Conservation (phyloP, 2,113 vertebrate genomes). For the Anoplopoma fimbria region DNA sequence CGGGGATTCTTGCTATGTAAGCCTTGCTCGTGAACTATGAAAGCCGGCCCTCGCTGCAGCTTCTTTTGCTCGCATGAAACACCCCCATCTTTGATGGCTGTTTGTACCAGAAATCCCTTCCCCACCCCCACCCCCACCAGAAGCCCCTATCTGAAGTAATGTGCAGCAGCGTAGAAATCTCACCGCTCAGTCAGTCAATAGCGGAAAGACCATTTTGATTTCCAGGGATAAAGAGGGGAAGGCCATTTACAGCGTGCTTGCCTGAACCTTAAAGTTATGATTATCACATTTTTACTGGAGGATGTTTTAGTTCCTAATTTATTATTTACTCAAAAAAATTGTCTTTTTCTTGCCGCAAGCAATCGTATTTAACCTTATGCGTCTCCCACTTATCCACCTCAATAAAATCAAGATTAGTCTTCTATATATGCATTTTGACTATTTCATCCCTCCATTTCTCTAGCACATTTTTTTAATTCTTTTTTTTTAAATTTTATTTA, state of each 20-base stretch:
- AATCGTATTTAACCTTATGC: not conserved
- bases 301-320: slow-evolving; percentile 12
- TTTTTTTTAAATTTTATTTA: not conserved
- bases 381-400: not conserved
- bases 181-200: slow-evolving; percentile 49
- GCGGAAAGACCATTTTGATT: slow-evolving; percentile 62
- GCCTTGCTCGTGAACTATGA: slow-evolving; percentile 50
- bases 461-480: too few relatives aligned
- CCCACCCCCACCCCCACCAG: slow-evolving; percentile 14
- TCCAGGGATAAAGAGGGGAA: slow-evolving; percentile 46
- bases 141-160: slow-evolving; percentile 57
- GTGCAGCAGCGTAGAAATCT: slow-evolving; percentile 52
- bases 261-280: not conserved
- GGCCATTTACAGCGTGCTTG: slow-evolving; percentile 29
- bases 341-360: not conserved
- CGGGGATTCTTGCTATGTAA: slow-evolving; percentile 33
- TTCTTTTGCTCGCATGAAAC: slow-evolving; percentile 65
- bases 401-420: not conserved
- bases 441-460: not conserved
- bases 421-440: not conserved
- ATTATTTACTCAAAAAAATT: not conserved
- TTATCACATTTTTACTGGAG: slow-evolving; percentile 10
- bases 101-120: slow-evolving; percentile 67
- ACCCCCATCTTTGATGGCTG: slow-evolving; percentile 67
- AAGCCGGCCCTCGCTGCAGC: slow-evolving; percentile 52